Evolutionary conservation across 1,140 invertebrate genomes (phyloP).

Genomic region (Drosophila aff.): DNA sequence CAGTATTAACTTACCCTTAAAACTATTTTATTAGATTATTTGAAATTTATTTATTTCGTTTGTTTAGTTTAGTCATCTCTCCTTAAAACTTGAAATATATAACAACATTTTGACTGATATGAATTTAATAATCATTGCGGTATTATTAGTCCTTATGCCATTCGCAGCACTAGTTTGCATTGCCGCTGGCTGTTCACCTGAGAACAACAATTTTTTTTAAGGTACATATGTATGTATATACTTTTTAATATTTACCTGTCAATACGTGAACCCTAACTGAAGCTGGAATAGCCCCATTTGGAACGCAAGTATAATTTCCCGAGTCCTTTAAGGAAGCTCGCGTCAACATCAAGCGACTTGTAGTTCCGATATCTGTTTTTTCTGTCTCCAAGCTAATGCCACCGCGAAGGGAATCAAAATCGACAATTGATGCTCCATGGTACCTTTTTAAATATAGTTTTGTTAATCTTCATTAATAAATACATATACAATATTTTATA

Average conservation of each 20-base stretch:
- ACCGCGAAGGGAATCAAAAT: constrained; percentile 93
- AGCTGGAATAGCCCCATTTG: constrained; percentile 94
- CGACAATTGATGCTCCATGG: constrained; percentile 91
- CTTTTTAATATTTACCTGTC: constrained; percentile 89
- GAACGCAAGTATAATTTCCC: constrained; percentile 95
- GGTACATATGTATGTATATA: neutral
- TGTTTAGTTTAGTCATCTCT: constrained; percentile 73
- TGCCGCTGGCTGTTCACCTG: constrained; percentile 91
- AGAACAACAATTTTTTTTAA: neutral
- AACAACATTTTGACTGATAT: constrained; percentile 80
- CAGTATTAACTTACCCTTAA: constrained; percentile 48
- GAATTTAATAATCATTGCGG: constrained; percentile 61
- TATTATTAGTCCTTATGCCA: constrained; percentile 88
- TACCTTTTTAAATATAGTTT: constrained; percentile 86
- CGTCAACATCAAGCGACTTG: constrained; percentile 94
- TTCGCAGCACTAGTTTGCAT: constrained; percentile 93
- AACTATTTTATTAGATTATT: constrained; percentile 28
- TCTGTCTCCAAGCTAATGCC: constrained; percentile 96
- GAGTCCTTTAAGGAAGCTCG: constrained; percentile 94
- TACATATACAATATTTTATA: neutral
- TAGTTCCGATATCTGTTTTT: constrained; percentile 94
- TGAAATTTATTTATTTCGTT: constrained; percentile 9
- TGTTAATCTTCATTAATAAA: neutral
- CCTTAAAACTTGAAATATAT: constrained; percentile 45
- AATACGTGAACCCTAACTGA: constrained; percentile 95